Percentiles rank a stretch among this genome's conserved stretches.
Conservation (phyloP, 2,113 vertebrate genomes). For the Martes martes region DNA sequence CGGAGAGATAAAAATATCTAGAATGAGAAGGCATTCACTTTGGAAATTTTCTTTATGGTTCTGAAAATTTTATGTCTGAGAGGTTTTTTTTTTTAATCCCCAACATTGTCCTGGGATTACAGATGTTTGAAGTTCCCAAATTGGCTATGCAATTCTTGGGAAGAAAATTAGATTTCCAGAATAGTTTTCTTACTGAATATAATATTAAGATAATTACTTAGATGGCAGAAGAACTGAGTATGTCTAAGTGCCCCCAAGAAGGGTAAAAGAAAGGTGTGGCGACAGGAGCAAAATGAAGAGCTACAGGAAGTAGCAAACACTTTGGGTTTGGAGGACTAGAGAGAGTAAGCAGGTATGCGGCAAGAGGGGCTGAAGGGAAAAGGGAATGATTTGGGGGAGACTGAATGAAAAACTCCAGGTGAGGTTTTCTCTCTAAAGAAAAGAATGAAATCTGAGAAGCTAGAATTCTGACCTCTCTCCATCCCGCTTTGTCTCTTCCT, state of each 20-base stretch:
- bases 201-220: slow-evolving; percentile 32
- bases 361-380: accelerated
- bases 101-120: slow-evolving; percentile 7
- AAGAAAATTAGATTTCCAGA: slow-evolving; percentile 52
- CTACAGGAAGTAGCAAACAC: neutral
- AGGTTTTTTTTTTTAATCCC: neutral
- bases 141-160: neutral
- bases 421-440: neutral
- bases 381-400: neutral
- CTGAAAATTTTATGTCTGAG: neutral
- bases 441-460: neutral
- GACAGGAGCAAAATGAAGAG: neutral
- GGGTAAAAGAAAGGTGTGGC: neutral
- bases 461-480: neutral
- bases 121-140: slow-evolving; percentile 24
- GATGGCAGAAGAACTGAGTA: neutral
- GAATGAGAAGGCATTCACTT: slow-evolving; percentile 12
- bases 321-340: neutral
- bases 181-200: slow-evolving; percentile 24
- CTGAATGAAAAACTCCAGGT: neutral
- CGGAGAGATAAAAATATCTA: slow-evolving; percentile 42
- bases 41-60: neutral
- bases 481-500: neutral
- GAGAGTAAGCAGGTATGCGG: neutral
- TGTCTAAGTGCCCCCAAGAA: neutral